Evolutionary conservation across 30 jellyfish, hydroid and myxozoan species (phyloP).

Genomic region (Pseudorhiza aurosa): DNA sequence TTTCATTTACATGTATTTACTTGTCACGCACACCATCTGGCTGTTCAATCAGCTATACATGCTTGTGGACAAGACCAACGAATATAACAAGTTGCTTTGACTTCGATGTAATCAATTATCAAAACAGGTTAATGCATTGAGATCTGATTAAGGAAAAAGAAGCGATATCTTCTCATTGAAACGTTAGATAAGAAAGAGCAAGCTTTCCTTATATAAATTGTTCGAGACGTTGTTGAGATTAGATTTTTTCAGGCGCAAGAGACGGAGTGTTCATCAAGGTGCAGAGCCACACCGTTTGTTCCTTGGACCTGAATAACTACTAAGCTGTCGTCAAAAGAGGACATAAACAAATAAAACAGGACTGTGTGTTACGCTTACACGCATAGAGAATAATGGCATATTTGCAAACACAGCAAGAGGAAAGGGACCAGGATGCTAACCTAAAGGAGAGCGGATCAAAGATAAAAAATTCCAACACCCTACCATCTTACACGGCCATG

Average conservation of each 20-base stretch:
- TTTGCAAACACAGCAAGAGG: neutral
- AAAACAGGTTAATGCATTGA: conserved; percentile 38
- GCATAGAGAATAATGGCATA: conserved; percentile 14
- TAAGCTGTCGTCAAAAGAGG: neutral
- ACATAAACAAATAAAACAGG: neutral
- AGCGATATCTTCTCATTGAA: conserved; percentile 1
- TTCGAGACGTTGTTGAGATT: neutral
- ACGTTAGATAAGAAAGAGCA: neutral
- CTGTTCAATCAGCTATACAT: conserved; percentile 24
- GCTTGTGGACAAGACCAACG: conserved; percentile 55
- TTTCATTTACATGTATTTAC: no score
- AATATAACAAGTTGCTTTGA: conserved; percentile 9
- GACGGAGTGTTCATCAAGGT: neutral
- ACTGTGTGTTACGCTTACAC: neutral
- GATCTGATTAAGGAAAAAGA: neutral
- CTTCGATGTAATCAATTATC: conserved; percentile 42
- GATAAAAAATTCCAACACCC: conserved; percentile 25
- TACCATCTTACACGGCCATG: conserved; percentile 85
- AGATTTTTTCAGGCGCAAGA: neutral
- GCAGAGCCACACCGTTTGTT: neutral
- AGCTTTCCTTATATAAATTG: neutral
- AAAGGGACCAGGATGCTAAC: neutral
- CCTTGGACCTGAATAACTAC: neutral
- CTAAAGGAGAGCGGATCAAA: conserved; percentile 3
- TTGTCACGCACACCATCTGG: neutral